Evolutionary conservation across 2,888 invertebrate genomes (phyloP), one percentile per base, ranked within the genome.

Genomic region (Oscheius sp.): DNA sequence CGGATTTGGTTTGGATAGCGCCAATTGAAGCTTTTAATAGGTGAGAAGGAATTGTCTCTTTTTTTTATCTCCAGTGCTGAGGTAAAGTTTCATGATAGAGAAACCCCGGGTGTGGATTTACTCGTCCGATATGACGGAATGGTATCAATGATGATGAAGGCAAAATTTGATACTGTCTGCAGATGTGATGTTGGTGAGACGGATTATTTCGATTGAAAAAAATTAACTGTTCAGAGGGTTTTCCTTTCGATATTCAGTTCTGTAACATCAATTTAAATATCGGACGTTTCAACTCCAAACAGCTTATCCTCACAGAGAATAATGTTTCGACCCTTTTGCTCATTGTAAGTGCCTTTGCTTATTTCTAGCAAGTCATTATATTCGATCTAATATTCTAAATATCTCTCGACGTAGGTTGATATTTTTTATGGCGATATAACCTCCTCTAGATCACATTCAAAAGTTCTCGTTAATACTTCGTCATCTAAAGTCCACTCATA

Each of bases 161-260:
- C 44, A 17, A 59, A 59, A 28, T 59, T 24, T 24, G 59, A 59
- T 20, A 59, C 59, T 2, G 20, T 41, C 12, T 59, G 59, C 28
- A n/a, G 28, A 38, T 59, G 41, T 41, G 44, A 59, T n/a, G 44
- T 59, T n/a, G 41, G 41, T 28, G 26, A 28, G 24, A 2, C 28
- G 9, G 4, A 2, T 14, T 6, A 32, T 17, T 12, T 36, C 6
- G 32, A n/a, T n/a, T 9, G 38, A 33, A 14, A 20, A 2, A 2
- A 9, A 17, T 17, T 12, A 38, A 20, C 20, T 59, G 12, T 54
- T 28, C 28, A 59, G 59, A 41, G 2, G 44, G 14, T 2, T 59
- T 59, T 9, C 59, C 59, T 4, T 26, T 28, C 22, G 59, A 59
- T 28, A 26, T 26, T 20, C 59, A 59, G 28, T 59, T 41, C 44